Evolutionary conservation across 2,113 vertebrate genomes (phyloP), one percentile per base, ranked within the genome.

Genomic region (Gavia stellata): DNA sequence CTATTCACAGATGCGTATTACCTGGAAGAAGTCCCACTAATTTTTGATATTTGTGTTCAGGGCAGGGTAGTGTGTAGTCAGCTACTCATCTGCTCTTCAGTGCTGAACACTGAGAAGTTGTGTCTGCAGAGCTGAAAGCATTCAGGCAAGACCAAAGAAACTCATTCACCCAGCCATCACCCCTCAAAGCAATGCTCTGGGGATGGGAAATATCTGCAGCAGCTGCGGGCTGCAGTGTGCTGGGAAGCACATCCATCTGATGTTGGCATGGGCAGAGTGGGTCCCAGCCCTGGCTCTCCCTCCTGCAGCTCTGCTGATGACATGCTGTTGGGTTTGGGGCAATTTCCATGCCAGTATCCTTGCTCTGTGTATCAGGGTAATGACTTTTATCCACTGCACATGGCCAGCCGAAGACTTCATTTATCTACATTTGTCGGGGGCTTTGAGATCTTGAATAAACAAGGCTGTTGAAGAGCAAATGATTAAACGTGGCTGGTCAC

Each of bases 81-180:
- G 88, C 91, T 87, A 62, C 86, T 92, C 81, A 96, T 94, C 95
- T 87, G 81, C 70, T 85, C 86, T 68, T 79, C 49, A 45, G 34
- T 93, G 91, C 93, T 3, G n/a, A 84, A 95, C 2, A 0, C 65
- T 62, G 70, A 88, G 83, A 94, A 84, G 40, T 45, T 65, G 50
- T 66, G 53, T 82, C 70, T 89, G 86, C 73, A 87, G 81, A 94
- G 77, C 84, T 0, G 18, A 75, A 86, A 79, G 91, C 96, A 91
- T n/a, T 96, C 95, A 94, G 70, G 92, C 94, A 94, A 94, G 86
- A 95, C 96, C 95, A 95, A 95, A 87, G 95, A 97, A 97, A 89
- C 92, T 95, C 95, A 97, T 96, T 94, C n/a, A 96, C 15, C 52
- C 78, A 94, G 94, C 73, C 83, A 94, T 94, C 92, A 91, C 45